phyloP scores from a whole-genome alignment of 2,113 vertebrate genomes.

The Tylochromis polylepis region DNA sequence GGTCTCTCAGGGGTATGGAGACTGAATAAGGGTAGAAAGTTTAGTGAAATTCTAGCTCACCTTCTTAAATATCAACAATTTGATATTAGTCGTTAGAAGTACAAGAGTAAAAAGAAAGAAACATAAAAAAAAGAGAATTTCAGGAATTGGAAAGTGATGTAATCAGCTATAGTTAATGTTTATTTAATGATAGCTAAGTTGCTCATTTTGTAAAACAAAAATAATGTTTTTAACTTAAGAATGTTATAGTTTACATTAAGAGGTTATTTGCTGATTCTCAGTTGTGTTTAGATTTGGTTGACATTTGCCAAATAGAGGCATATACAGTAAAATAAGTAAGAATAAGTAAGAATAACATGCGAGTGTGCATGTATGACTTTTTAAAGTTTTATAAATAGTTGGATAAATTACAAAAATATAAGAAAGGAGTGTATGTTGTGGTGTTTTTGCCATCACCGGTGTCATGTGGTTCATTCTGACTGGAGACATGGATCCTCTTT shows the following conservation, averaged over 20 bases:
- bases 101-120: not conserved
- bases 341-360: not conserved
- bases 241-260: not conserved
- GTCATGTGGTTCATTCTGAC: not conserved
- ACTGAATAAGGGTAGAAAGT: not conserved
- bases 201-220: not conserved
- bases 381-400: not conserved
- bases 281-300: not conserved
- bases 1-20: not conserved
- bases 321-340: not conserved
- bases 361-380: not conserved
- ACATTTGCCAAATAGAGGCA: rapidly evolving
- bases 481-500: conserved; percentile 25
- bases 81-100: not conserved
- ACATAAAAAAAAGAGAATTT: not conserved
- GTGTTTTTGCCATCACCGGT: not conserved
- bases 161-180: not conserved
- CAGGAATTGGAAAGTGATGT: not conserved
- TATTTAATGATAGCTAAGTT: not conserved
- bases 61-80: not conserved
- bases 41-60: not conserved
- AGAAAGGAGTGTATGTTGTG: not conserved
- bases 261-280: not conserved
- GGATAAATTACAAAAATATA: not conserved
- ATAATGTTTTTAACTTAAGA: not conserved